These are phyloP conservation scores for Cyclophora albipunctata DNA, from an alignment of 2,888 invertebrate species.

Conservation along the genomic window DNA sequence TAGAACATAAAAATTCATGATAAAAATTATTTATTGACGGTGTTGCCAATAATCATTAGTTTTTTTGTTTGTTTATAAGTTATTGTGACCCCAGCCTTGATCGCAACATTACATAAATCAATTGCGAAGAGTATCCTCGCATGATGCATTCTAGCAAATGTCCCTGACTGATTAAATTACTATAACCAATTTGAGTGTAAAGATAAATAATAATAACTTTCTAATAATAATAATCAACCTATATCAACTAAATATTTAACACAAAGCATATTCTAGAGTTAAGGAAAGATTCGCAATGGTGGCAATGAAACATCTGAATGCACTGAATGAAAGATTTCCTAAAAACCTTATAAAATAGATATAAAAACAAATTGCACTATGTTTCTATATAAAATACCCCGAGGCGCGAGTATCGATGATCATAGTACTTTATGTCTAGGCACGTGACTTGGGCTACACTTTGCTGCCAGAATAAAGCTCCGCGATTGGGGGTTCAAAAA, in stretches of 20 bases:
- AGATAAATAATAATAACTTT: slow-evolving; percentile 72
- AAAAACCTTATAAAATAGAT: slow-evolving; percentile 10
- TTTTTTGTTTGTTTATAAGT: slow-evolving; percentile 22
- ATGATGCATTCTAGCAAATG: slow-evolving; percentile 42
- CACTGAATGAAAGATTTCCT: slow-evolving; percentile 34
- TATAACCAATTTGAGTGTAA: slow-evolving; percentile 61
- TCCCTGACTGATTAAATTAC: slow-evolving; percentile 38
- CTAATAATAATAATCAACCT: slow-evolving; percentile 51
- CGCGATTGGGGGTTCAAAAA: no score
- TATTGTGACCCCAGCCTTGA: slow-evolving; percentile 45
- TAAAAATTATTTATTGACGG: slow-evolving; percentile 43
- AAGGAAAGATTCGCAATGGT: slow-evolving; percentile 56
- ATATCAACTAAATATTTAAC: slow-evolving; percentile 71
- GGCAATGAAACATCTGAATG: slow-evolving; percentile 34
- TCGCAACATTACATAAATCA: slow-evolving; percentile 21
- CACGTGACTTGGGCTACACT: no score
- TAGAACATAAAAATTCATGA: slow-evolving; percentile 57
- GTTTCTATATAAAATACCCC: background rate
- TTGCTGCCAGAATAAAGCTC: background rate
- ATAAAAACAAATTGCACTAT: slow-evolving; percentile 13
- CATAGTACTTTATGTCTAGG: background rate
- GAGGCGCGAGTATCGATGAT: background rate
- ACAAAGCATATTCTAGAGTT: slow-evolving; percentile 63
- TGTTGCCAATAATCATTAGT: slow-evolving; percentile 12
- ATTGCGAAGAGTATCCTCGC: slow-evolving; percentile 5